Percentiles rank a stretch among this genome's conserved stretches.
Conservation (phyloP, 2,113 vertebrate genomes). For the Gnathonemus longibarbis region DNA sequence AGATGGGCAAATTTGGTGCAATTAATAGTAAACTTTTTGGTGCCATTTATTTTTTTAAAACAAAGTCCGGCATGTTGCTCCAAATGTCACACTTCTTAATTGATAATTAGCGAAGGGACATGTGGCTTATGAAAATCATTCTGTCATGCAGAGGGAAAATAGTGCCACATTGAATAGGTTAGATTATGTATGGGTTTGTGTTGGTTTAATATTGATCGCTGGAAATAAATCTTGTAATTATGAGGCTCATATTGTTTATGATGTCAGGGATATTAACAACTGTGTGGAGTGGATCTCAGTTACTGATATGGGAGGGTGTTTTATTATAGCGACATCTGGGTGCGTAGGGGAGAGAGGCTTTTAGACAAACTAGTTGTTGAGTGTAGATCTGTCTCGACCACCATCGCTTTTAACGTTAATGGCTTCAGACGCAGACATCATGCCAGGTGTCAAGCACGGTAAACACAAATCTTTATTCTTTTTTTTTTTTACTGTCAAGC, state of each 20-base stretch:
- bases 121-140: conserved; percentile 34
- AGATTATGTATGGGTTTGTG: background rate
- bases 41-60: conserved; percentile 59
- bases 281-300: background rate
- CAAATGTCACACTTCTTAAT: conserved; percentile 58
- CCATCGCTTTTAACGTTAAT: background rate
- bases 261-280: background rate
- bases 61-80: conserved; percentile 51
- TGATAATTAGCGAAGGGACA: conserved; percentile 52
- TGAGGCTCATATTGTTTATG: background rate
- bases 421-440: background rate
- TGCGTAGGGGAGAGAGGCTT: background rate
- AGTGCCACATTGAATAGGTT: background rate
- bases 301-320: background rate
- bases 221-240: background rate
- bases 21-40: conserved; percentile 57
- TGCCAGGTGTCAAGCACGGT: background rate
- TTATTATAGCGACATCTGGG: background rate
- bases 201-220: background rate
- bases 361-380: background rate
- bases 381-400: background rate
- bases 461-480: background rate
- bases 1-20: conserved; percentile 54
- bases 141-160: background rate
- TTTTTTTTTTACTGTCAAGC: background rate